phyloP scores from a whole-genome alignment of 1,140 invertebrate species.

The Drosophila sulfurigaster region DNA sequence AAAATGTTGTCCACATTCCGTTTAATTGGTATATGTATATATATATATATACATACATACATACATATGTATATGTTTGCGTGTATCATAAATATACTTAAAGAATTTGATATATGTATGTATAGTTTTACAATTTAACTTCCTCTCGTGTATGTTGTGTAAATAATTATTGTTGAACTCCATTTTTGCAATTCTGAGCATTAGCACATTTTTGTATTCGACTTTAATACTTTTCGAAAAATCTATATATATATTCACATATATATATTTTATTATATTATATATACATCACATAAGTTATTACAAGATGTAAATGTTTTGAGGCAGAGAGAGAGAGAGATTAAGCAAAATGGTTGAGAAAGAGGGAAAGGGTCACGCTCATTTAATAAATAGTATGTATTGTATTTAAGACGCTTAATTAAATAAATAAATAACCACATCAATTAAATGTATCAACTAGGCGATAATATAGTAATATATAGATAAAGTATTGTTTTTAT shows the following conservation, averaged over 20 bases:
- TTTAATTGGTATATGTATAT: neutral
- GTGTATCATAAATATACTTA: neutral
- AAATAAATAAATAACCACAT: conserved; percentile 47
- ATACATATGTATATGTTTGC: neutral
- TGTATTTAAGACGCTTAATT: conserved; percentile 35
- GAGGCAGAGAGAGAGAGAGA: too few relatives aligned
- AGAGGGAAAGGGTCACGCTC: conserved; percentile 15
- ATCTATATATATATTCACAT: neutral
- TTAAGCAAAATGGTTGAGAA: too few relatives aligned
- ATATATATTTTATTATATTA: neutral
- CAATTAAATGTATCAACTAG: conserved; percentile 30
- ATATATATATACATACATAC: too few relatives aligned
- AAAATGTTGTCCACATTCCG: conserved; percentile 29
- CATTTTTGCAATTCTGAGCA: neutral
- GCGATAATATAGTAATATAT: too few relatives aligned
- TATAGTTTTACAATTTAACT: neutral
- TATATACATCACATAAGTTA: neutral
- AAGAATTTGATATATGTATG: neutral
- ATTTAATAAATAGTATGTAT: conserved; percentile 9
- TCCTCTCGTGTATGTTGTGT: neutral
- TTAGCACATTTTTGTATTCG: too few relatives aligned
- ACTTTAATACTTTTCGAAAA: neutral
- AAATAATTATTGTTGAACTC: neutral
- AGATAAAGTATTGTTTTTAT: too few relatives aligned
- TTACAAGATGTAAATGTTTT: neutral